Conservation (phyloP, 2,888 invertebrate genomes). For the Ethmia dodecea region DNA sequence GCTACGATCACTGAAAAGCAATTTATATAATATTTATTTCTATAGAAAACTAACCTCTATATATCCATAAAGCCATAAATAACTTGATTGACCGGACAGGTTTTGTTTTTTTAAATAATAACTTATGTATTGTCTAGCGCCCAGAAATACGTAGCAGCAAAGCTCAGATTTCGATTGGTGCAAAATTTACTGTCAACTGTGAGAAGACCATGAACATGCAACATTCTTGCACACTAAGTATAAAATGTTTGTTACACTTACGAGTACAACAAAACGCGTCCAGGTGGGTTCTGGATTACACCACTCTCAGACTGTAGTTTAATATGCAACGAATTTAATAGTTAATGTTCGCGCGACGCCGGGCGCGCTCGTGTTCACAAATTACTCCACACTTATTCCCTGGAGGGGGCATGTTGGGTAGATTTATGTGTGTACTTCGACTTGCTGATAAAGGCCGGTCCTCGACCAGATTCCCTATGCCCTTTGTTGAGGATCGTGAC, state of each 20-base stretch:
- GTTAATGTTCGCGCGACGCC: slow-evolving; percentile 67
- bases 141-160: no score
- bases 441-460: slow-evolving; percentile 45
- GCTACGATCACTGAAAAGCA: no score
- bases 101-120: no score
- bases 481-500: slow-evolving; percentile 6
- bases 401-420: slow-evolving; percentile 43
- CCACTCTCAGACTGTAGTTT: slow-evolving; percentile 60
- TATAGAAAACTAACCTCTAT: no score
- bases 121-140: no score
- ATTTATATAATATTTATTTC: no score
- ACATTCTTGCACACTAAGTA: no score
- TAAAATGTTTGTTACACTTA: slow-evolving; percentile 24
- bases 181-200: no score
- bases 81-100: no score
- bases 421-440: slow-evolving; percentile 64
- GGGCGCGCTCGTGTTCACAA: slow-evolving; percentile 59
- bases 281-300: slow-evolving; percentile 54
- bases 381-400: slow-evolving; percentile 72
- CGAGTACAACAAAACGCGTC: slow-evolving; percentile 36
- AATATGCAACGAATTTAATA: slow-evolving; percentile 77
- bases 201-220: no score
- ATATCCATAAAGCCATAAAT: no score
- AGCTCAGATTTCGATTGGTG: no score
- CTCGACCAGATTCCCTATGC: slow-evolving; percentile 40